Evolutionary conservation across 1,140 invertebrate genomes (phyloP), one percentile per base, ranked within the genome.

Genomic region (Ostrea edulis): DNA sequence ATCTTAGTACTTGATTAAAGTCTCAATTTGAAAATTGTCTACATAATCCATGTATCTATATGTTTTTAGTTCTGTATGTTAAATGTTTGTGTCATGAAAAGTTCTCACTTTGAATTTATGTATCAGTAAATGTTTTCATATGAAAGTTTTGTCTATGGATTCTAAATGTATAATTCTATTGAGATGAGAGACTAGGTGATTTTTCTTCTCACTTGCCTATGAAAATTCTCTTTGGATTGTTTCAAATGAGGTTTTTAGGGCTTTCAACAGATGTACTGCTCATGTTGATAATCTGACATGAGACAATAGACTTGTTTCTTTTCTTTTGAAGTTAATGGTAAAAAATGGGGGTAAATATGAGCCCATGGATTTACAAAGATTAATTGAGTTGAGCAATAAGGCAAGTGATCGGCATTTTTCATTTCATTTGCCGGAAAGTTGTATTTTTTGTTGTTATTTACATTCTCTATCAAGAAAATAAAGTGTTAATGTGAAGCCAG

Each of bases 241-340:
- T 77, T 77, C 68, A 77, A 77, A 77, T 77, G 68, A 77, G 68
- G 68, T 77, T 77, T 77, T 25, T 77, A 25, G 11, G 68, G 68
- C 68, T 77, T 77, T 17, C 68, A 35, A 77, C 68, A 77, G 68
- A 77, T 35, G 12, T 29, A 29, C 22, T 77, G 68, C 68, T 77
- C 68, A 35, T 11, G 68, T 29, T 77, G 68, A 29, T 77, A 20
- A n/a, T 62, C n/a, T 62, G 58, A 62, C 68, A 77, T 77, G 68
- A 77, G 68, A 22, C 68, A 77, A 77, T 77, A 35, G 68, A 77
- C 25, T 77, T 77, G 68, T 77, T 77, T 77, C 68, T 77, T 77
- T 77, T 77, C 68, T 77, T 77, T 77, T 77, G 68, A 77, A 77
- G 68, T 77, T 77, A 77, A 77, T 77, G 68, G 68, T 77, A 77